These are phyloP conservation scores for Acrobasis repandana DNA, from an alignment of 2,888 invertebrate genomes.

Conservation along the genomic window DNA sequence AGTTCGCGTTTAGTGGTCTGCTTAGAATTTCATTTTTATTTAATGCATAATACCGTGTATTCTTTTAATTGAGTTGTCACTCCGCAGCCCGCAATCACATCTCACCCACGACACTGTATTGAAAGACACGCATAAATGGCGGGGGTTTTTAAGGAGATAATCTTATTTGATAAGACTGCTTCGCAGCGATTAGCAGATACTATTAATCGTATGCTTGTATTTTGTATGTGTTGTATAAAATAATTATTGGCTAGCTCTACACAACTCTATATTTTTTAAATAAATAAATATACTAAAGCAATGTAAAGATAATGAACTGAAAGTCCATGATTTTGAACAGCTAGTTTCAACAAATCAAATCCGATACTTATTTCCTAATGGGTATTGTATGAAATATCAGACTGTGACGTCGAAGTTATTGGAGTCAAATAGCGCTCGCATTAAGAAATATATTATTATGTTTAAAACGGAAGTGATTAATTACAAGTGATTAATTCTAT, in stretches of 20 bases:
- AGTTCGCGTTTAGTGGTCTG: background rate
- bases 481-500: too few species aligned
- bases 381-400: too few species aligned
- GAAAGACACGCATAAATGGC: constrained; percentile 63
- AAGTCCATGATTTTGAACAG: too few species aligned
- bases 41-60: constrained; percentile 27
- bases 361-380: too few species aligned
- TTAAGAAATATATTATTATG: too few species aligned
- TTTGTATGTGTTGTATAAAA: background rate
- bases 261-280: background rate
- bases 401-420: too few species aligned
- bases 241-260: background rate
- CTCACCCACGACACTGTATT: constrained; percentile 61
- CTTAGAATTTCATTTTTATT: constrained; percentile 15
- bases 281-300: too few species aligned
- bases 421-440: too few species aligned
- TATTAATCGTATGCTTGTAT: constrained; percentile 21
- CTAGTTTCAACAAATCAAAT: too few species aligned
- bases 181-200: constrained; percentile 60
- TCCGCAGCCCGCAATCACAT: constrained; percentile 48
- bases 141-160: constrained; percentile 75
- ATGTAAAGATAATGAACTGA: too few species aligned
- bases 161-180: constrained; percentile 71
- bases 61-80: constrained; percentile 33
- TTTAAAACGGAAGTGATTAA: too few species aligned